Conservation (phyloP, 2,113 vertebrate species). For the Columba janthina region DNA sequence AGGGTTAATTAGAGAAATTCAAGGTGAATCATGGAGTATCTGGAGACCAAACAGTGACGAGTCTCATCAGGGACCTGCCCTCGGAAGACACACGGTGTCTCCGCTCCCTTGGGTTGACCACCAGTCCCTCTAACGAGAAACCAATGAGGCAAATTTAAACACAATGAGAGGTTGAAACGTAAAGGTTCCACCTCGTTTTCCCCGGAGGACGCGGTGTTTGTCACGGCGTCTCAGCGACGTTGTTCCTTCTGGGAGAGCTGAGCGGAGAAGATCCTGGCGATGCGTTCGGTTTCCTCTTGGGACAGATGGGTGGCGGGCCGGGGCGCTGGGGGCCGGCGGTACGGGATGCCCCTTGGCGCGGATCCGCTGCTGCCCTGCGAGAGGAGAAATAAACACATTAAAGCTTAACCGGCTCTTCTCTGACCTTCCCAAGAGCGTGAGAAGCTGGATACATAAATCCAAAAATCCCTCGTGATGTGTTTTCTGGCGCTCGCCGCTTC, state of each 20-base stretch:
- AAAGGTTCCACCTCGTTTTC: not conserved
- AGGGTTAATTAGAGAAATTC: not conserved
- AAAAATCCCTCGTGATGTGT: accelerated
- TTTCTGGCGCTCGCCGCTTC: accelerated
- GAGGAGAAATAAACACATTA: not conserved
- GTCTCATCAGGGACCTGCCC: not conserved
- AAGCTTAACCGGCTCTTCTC: not conserved
- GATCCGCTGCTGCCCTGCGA: conserved; percentile 40
- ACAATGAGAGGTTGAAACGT: not conserved
- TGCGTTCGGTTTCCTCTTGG: conserved; percentile 82
- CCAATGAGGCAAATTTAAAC: not conserved
- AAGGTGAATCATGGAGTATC: not conserved
- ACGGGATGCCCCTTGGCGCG: not conserved
- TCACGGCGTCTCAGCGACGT: accelerated
- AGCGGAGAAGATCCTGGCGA: conserved; percentile 89
- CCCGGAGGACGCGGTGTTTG: accelerated
- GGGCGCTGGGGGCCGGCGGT: conserved; percentile 40
- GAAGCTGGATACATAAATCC: accelerated
- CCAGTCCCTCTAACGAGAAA: not conserved
- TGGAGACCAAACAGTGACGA: not conserved
- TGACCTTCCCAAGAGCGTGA: accelerated
- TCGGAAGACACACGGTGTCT: accelerated
- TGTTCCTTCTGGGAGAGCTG: conserved; percentile 74
- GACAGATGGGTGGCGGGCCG: conserved; percentile 62
- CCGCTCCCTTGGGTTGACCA: not conserved